Conservation (phyloP, 2,888 invertebrate genomes). For the Phymatocera aterrima region DNA sequence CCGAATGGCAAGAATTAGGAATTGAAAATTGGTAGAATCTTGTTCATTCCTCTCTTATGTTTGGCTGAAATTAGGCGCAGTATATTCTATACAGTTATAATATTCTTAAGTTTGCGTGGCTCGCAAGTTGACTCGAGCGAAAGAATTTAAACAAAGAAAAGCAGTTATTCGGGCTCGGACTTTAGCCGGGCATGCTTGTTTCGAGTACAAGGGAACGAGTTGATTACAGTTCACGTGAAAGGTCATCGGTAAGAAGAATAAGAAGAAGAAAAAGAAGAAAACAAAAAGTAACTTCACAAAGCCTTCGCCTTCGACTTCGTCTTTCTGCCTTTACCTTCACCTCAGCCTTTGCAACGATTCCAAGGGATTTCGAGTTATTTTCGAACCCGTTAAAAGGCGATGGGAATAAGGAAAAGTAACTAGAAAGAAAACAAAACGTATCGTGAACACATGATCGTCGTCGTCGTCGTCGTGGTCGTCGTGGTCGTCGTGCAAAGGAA, state of each 20-base stretch:
- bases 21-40: too few relatives aligned
- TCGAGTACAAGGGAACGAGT: slow-evolving; percentile 17
- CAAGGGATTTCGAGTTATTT: background rate
- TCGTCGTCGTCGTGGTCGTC: background rate
- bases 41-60: too few relatives aligned
- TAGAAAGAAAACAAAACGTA: background rate
- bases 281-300: slow-evolving; percentile 6
- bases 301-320: slow-evolving; percentile 21
- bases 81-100: too few relatives aligned
- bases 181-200: slow-evolving; percentile 16
- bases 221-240: slow-evolving; percentile 41
- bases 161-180: slow-evolving; percentile 12
- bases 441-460: background rate
- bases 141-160: slow-evolving; percentile 27
- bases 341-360: slow-evolving; percentile 14
- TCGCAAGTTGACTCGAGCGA: background rate
- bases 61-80: too few relatives aligned
- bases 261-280: background rate
- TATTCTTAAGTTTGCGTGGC: background rate
- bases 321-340: background rate
- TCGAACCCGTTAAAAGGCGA: background rate
- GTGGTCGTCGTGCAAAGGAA: slow-evolving; percentile 1
- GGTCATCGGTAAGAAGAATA: slow-evolving; percentile 13
- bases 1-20: too few relatives aligned
- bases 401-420: background rate